Base-by-base conservation (phyloP, 2,113 vertebrate genomes). In the Salvelinus alpinus region DNA sequence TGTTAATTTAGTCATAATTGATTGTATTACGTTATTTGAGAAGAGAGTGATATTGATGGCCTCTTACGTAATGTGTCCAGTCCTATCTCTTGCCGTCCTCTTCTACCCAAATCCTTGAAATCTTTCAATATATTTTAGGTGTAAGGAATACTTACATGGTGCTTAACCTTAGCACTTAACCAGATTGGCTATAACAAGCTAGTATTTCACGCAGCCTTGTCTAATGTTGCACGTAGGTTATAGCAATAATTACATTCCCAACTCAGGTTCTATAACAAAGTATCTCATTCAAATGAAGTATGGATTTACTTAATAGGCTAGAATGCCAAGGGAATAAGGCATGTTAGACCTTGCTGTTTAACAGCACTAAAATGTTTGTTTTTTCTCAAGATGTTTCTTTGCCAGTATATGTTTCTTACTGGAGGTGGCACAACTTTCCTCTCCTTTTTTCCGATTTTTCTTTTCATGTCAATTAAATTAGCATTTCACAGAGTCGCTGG, bases 401-500 rank as follows among this genome's bases (percentile, higher is more conserved):
- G 67, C 57, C 22, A 51, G 68, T 65, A 71, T 44, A 11, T 11
- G 38, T 44, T 44, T 31, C 67, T 77, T 84, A 78, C 38, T 44
- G 38, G 71, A 73, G 64, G 79, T 72, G 74, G 71, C 73, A 67
- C 44, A 8, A 9, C 60, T 54, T 2, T 18, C 78, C 64, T 64
- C 24, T 74, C n/a, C 38, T 59, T 68, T 76, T 79, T 71, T 25
- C 38, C 0, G 81, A 74, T 80, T 85, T 82, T 83, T 78, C 82
- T 81, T 87, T 89, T 85, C 51, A 82, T 84, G 81, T 81, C 73
- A 47, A 75, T 82, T 71, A 70, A 78, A 91, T 91, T 88, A 82
- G 82, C 84, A 91, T 90, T 88, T 91, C 76, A 82, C 70, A 85
- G 78, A 79, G 71, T 25, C 72, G 38, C 74, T 31, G 22, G n/a